Conservation (phyloP, 1,140 invertebrate genomes). For the Capitella teleta region DNA sequence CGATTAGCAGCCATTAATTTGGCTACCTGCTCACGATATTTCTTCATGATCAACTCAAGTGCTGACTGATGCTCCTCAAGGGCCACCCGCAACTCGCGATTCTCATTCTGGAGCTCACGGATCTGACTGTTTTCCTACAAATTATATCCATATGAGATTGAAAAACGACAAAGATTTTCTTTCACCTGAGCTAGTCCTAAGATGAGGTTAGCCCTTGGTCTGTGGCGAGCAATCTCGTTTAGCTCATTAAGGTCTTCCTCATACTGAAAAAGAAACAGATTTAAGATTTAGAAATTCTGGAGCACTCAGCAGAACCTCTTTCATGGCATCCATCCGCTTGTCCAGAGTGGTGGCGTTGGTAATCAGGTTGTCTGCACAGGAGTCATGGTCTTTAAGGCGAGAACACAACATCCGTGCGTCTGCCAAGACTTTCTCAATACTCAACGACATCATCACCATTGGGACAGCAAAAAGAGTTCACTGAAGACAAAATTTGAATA, state of each 20-base stretch:
- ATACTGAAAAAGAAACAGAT: constrained; percentile 52
- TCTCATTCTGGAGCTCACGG: constrained; percentile 78
- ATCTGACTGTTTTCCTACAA: constrained; percentile 53
- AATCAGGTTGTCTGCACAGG: constrained; percentile 67
- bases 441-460: constrained; percentile 2
- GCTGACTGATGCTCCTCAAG: constrained; percentile 89
- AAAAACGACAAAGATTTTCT: neutral
- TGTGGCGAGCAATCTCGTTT: constrained; percentile 75
- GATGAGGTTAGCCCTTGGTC: constrained; percentile 74
- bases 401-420: constrained; percentile 79
- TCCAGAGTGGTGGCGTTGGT: constrained; percentile 75
- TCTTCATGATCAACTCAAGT: constrained; percentile 90
- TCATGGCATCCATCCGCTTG: constrained; percentile 84
- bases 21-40: constrained; percentile 84
- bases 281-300: neutral
- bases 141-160: neutral
- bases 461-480: neutral
- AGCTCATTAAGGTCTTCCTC: constrained; percentile 83
- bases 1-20: constrained; percentile 64
- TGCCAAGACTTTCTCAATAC: constrained; percentile 77
- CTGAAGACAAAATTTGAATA: too few species aligned
- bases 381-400: constrained; percentile 76
- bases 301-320: constrained; percentile 54
- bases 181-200: constrained; percentile 73
- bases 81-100: constrained; percentile 72